A percentile compares a stretch with the other conserved stretches of the same genome.
phyloP scores from a whole-genome alignment of 2,888 invertebrate species.

The Apamea anceps region DNA sequence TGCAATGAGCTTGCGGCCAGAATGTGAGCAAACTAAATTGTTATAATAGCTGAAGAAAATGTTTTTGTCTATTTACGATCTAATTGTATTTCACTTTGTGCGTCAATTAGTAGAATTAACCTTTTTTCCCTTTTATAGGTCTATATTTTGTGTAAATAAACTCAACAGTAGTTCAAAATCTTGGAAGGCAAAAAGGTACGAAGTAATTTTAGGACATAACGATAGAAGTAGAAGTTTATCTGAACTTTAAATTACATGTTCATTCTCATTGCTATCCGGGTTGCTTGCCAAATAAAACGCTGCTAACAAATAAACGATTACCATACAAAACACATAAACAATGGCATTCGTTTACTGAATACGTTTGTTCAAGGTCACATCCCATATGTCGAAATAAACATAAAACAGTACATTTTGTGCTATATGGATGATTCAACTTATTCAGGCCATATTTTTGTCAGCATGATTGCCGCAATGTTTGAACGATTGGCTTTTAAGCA shows the following conservation, averaged over 20 bases:
- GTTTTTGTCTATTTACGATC: neutral
- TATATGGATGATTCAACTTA: neutral
- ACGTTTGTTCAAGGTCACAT: conserved; percentile 40
- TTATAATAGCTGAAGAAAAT: neutral
- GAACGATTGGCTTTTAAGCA: neutral
- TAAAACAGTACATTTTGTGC: conserved; percentile 4
- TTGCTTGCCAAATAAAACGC: conserved; percentile 45
- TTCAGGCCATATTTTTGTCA: conserved; percentile 3
- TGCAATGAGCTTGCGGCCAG: neutral
- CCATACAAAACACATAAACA: conserved; percentile 40
- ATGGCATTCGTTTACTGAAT: conserved; percentile 23
- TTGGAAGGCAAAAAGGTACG: neutral
- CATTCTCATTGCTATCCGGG: conserved; percentile 2
- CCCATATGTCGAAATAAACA: conserved; percentile 21
- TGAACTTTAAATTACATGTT: conserved; percentile 23
- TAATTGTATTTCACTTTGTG: neutral
- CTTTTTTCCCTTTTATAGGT: neutral
- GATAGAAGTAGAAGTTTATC: conserved; percentile 6
- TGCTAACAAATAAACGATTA: conserved; percentile 48
- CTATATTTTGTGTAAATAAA: neutral
- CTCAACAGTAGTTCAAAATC: neutral
- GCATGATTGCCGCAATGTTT: too few species aligned
- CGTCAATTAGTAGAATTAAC: neutral
- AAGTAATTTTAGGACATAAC: neutral
- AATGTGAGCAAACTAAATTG: neutral